A percentile compares a stretch with the other conserved stretches of the same genome.
Evolutionary conservation across 2,797 vertebrate species (phyloP).

Genomic region (Agapornis canus): DNA sequence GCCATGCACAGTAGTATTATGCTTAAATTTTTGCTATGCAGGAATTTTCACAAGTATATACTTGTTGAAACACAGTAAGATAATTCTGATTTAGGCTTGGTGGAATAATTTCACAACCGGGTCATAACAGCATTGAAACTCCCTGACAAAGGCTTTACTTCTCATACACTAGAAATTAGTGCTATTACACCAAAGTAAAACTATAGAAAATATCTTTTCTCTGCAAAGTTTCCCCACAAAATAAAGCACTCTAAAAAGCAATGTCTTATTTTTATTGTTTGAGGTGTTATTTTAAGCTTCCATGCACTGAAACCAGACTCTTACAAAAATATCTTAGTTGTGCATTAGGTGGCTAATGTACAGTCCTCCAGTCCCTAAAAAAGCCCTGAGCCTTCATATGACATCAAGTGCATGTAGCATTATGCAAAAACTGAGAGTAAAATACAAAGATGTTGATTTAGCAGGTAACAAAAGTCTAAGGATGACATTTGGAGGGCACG

Average conservation of each 20-base stretch:
- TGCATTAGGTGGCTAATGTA: neutral
- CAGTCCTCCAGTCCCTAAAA: neutral
- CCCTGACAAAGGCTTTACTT: neutral
- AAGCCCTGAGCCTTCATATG: accelerated
- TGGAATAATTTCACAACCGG: neutral
- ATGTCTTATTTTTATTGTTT: neutral
- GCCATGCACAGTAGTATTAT: neutral
- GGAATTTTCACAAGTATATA: neutral
- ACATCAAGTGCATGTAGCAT: accelerated
- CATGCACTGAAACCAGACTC: neutral
- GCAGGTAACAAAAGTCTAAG: neutral
- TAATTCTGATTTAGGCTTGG: neutral
- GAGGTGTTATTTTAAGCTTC: neutral
- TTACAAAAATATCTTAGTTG: neutral
- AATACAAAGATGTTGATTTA: neutral
- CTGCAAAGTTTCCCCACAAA: neutral
- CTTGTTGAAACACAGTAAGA: neutral
- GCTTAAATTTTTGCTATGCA: neutral
- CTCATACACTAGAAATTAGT: neutral
- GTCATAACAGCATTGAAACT: neutral
- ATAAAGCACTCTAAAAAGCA: neutral
- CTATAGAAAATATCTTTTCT: neutral
- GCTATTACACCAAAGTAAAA: neutral
- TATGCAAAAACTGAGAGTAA: neutral
- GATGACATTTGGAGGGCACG: neutral